Evolutionary conservation across 1,140 invertebrate species (phyloP).

Genomic region (Atta cephalotes): DNA sequence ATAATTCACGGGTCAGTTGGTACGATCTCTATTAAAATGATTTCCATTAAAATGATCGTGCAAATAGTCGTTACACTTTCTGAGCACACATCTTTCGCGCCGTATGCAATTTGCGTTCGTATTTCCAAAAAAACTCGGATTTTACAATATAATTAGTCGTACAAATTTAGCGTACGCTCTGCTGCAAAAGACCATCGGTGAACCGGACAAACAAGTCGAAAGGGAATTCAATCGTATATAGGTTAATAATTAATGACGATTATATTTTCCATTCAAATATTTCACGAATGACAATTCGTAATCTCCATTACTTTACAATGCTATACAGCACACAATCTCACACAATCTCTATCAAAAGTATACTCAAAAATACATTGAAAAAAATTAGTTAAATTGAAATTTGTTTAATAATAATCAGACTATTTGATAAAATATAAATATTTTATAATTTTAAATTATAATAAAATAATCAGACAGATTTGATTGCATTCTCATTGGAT

Average conservation of each 20-base stretch:
- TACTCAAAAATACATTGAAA: neutral
- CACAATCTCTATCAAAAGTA: neutral
- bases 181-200: slow-evolving; percentile 41
- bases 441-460: too few relatives aligned
- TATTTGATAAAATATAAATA: too few relatives aligned
- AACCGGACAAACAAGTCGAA: slow-evolving; percentile 66
- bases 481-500: too few relatives aligned
- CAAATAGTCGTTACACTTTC: slow-evolving; percentile 51
- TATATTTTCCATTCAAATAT: neutral
- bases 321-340: neutral
- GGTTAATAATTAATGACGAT: slow-evolving; percentile 44
- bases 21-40: slow-evolving; percentile 43
- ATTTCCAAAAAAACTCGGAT: slow-evolving; percentile 36
- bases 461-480: too few relatives aligned
- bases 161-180: neutral
- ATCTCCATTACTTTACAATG: neutral
- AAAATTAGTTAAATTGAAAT: too few relatives aligned
- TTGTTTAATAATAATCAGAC: too few relatives aligned
- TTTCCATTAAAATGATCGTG: slow-evolving; percentile 37
- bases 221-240: slow-evolving; percentile 51
- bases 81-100: slow-evolving; percentile 4
- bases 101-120: neutral
- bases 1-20: slow-evolving; percentile 50
- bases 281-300: neutral
- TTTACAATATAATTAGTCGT: slow-evolving; percentile 12